Percentiles rank a stretch among this genome's conserved stretches.
phyloP scores from a whole-genome alignment of 1,140 invertebrate genomes.

The Drosophila pandora region DNA sequence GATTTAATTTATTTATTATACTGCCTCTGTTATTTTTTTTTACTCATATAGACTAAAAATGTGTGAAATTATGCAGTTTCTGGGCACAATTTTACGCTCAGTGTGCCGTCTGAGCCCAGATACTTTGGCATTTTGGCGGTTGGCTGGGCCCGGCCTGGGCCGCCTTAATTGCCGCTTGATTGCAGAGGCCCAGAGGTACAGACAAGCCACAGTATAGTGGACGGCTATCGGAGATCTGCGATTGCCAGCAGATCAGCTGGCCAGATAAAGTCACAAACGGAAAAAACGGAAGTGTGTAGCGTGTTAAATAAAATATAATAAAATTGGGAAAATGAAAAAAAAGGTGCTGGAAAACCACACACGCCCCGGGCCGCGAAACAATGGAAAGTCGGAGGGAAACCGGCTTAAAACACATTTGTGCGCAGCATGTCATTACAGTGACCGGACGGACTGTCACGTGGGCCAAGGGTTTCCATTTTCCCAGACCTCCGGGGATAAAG shows the following conservation, averaged over 20 bases:
- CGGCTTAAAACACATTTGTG: slow-evolving; percentile 30
- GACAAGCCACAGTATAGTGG: slow-evolving; percentile 14
- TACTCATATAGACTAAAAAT: no score
- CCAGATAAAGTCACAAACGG: not conserved
- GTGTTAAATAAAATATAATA: slow-evolving; percentile 1
- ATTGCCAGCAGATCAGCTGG: slow-evolving; percentile 12
- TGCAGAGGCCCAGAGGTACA: slow-evolving; percentile 41
- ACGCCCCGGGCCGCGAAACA: slow-evolving; percentile 15
- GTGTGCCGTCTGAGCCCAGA: not conserved
- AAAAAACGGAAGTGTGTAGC: not conserved
- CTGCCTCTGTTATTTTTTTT: no score
- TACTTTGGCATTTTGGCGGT: slow-evolving; percentile 9
- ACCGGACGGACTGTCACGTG: slow-evolving; percentile 57
- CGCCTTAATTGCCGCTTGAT: slow-evolving; percentile 78
- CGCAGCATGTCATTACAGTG: not conserved
- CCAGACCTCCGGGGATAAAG: slow-evolving; percentile 39
- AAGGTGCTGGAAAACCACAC: slow-evolving; percentile 75
- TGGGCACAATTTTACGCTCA: not conserved
- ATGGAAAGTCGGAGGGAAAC: slow-evolving; percentile 12
- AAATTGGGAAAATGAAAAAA: slow-evolving; percentile 23
- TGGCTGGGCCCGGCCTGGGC: slow-evolving; percentile 13
- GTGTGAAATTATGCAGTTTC: no score
- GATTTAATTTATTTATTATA: no score
- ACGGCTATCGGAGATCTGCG: slow-evolving; percentile 44
- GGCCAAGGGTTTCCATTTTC: slow-evolving; percentile 62